A percentile compares a stretch with the other conserved stretches of the same genome.
These are phyloP conservation scores for Apamea epomidion DNA, from an alignment of 2,888 invertebrate genomes.

Conservation along the genomic window DNA sequence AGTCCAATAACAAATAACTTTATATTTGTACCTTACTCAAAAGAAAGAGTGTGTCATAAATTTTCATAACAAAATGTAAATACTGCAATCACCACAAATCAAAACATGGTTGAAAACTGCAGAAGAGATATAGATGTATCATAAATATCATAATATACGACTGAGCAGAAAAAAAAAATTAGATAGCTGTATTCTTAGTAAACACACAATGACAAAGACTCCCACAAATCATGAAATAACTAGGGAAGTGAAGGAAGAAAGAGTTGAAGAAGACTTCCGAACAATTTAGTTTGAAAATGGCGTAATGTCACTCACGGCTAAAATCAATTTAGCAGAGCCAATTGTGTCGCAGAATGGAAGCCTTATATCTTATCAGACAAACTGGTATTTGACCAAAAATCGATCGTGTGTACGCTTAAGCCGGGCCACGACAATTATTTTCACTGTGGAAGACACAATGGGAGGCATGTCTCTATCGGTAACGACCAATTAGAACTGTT, in stretches of 20 bases:
- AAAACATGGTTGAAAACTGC: background rate
- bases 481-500: constrained; percentile 35
- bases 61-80: background rate
- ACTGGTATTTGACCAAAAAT: constrained; percentile 35
- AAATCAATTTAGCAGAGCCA: constrained; percentile 34
- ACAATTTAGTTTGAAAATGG: background rate
- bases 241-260: background rate
- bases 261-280: background rate
- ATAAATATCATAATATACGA: background rate
- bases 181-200: background rate
- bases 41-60: background rate
- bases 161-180: too few species aligned
- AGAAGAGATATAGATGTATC: background rate
- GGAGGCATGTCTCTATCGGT: background rate
- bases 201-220: background rate
- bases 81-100: background rate
- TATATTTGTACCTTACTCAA: background rate
- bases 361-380: constrained; percentile 31
- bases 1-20: background rate
- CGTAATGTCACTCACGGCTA: constrained; percentile 2
- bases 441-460: constrained; percentile 26
- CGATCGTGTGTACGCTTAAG: constrained; percentile 29
- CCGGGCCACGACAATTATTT: background rate
- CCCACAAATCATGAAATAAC: background rate
- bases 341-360: constrained; percentile 37